These are phyloP conservation scores for Caradrina clavipalpis DNA, from an alignment of 2,888 invertebrate genomes.

Conservation along the genomic window DNA sequence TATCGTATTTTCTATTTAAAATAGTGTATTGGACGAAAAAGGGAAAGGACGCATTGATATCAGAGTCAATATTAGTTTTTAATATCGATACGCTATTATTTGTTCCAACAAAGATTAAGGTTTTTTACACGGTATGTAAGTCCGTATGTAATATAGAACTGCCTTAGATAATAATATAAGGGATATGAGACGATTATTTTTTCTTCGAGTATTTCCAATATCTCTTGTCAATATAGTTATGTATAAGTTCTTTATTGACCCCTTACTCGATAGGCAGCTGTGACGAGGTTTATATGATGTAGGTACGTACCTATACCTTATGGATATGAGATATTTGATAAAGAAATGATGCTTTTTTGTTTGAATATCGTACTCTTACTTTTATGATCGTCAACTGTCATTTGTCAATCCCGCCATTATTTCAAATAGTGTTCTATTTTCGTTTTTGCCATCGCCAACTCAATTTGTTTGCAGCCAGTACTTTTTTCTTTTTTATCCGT, in stretches of 20 bases:
- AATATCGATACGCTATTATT: conserved; percentile 61
- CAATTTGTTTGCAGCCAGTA: conserved; percentile 11
- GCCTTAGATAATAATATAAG: conserved; percentile 24
- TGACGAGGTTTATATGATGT: conserved; percentile 6
- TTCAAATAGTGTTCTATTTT: conserved; percentile 15
- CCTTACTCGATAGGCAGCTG: conserved; percentile 32
- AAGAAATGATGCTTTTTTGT: not conserved
- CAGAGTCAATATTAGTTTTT: conserved; percentile 63
- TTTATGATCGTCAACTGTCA: not conserved
- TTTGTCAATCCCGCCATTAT: not conserved
- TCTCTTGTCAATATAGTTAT: conserved; percentile 54
- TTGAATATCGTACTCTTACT: not conserved
- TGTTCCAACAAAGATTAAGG: conserved; percentile 58
- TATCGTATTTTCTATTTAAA: conserved; percentile 68
- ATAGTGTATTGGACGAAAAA: conserved; percentile 51
- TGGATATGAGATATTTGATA: conserved; percentile 1
- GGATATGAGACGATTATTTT: conserved; percentile 43
- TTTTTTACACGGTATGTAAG: conserved; percentile 36
- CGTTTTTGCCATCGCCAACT: not conserved
- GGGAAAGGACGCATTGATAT: conserved; percentile 55
- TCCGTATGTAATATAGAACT: conserved; percentile 41
- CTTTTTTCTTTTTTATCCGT: not conserved
- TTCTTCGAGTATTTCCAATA: conserved; percentile 46
- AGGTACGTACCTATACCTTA: not conserved
- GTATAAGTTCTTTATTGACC: conserved; percentile 34